A percentile compares a stretch with the other conserved stretches of the same genome.
phyloP scores from a whole-genome alignment of 2,888 invertebrate species.

The Loripinus fragilis region DNA sequence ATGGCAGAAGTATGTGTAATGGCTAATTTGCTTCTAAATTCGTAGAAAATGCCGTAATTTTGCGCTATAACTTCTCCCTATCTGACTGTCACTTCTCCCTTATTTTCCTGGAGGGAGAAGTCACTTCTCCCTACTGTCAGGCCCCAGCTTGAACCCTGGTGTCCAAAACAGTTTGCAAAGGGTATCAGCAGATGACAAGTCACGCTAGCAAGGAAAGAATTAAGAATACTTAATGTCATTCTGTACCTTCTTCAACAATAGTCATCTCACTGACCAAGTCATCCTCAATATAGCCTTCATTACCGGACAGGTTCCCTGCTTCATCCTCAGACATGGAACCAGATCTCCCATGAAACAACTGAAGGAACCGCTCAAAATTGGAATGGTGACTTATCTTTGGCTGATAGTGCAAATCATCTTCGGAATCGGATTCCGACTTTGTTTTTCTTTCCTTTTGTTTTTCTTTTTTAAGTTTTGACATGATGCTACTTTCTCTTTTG shows the following conservation, averaged over 20 bases:
- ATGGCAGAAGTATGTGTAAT: too few species aligned
- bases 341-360: constrained; percentile 52
- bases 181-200: too few species aligned
- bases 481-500: too few species aligned
- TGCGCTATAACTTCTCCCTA: too few species aligned
- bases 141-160: too few species aligned
- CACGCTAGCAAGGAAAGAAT: background rate
- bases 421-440: constrained; percentile 26
- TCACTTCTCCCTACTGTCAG: too few species aligned
- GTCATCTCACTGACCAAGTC: constrained; percentile 55
- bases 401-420: constrained; percentile 44
- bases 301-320: constrained; percentile 50
- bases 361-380: constrained; percentile 67
- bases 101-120: too few species aligned
- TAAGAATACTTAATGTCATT: background rate
- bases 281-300: constrained; percentile 65
- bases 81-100: too few species aligned
- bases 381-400: constrained; percentile 61
- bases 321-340: constrained; percentile 65
- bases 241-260: constrained; percentile 53
- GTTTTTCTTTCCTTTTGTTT: background rate
- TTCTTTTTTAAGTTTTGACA: background rate
- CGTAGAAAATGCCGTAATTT: too few species aligned
- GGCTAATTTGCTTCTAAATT: too few species aligned
- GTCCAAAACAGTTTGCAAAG: too few species aligned